Percentiles rank a stretch among this genome's conserved stretches.
Evolutionary conservation across 1,140 invertebrate species (phyloP).

Genomic region (Diabrotica virgifera): DNA sequence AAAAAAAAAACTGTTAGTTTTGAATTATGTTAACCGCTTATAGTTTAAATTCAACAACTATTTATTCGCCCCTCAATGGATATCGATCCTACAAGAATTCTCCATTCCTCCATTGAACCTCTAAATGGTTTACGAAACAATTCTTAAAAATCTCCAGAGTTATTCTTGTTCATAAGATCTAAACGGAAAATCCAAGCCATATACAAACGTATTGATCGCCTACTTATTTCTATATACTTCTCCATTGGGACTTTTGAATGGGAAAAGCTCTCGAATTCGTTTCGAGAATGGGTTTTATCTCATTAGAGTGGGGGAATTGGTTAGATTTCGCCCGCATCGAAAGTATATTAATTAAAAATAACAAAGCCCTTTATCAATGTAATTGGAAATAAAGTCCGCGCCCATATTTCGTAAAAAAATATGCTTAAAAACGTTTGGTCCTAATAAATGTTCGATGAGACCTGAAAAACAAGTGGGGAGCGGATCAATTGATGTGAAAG

Average conservation of each 20-base stretch:
- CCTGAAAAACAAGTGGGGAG: too few species aligned
- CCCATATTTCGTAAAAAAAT: not conserved
- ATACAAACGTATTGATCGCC: not conserved
- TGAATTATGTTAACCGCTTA: too few species aligned
- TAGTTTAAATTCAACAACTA: too few species aligned
- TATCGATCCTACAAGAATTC: too few species aligned
- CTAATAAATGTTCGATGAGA: too few species aligned
- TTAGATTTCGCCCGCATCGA: not conserved
- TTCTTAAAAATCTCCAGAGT: too few species aligned
- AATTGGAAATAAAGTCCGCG: not conserved
- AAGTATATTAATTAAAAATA: slow-evolving; percentile 3
- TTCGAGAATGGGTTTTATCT: not conserved
- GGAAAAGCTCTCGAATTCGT: not conserved
- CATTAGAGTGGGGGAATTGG: not conserved
- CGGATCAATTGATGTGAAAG: too few species aligned
- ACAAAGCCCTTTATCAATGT: not conserved
- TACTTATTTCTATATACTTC: not conserved
- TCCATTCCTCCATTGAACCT: too few species aligned
- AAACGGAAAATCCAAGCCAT: not conserved
- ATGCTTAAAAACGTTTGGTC: not conserved
- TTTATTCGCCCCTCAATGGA: too few species aligned
- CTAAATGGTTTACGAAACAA: too few species aligned
- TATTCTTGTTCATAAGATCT: not conserved
- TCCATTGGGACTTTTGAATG: not conserved
- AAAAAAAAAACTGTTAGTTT: too few species aligned